Percentiles rank a stretch among this genome's conserved stretches.
These are phyloP conservation scores for Blastomussa wellsi DNA, from an alignment of 92 coral and sea anemone species.

Conservation along the genomic window DNA sequence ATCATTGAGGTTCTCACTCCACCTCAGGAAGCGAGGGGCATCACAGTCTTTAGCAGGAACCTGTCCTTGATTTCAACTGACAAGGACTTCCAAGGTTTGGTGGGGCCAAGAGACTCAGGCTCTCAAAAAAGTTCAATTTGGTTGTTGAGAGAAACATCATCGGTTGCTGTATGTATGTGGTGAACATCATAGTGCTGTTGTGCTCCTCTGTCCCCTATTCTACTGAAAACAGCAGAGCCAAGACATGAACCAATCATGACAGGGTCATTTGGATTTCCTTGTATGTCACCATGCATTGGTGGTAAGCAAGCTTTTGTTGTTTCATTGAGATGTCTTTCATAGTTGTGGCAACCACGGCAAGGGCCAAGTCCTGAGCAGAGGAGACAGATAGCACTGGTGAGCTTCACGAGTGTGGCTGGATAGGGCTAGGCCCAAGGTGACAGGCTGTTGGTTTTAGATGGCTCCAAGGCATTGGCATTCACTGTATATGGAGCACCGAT, in stretches of 20 bases:
- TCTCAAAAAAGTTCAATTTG: conserved; percentile 23
- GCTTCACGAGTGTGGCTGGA: too few relatives aligned
- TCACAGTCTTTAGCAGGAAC: conserved; percentile 38
- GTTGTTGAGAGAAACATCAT: conserved; percentile 9
- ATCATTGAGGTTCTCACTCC: conserved; percentile 18
- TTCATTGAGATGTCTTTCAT: background rate
- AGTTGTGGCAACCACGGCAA: background rate
- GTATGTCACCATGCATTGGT: background rate
- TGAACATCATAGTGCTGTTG: conserved; percentile 19
- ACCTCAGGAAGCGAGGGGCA: conserved; percentile 59
- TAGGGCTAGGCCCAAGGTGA: background rate
- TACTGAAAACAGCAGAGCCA: conserved; percentile 44
- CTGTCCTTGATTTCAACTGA: conserved; percentile 42
- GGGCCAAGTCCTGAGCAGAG: background rate
- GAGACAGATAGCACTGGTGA: background rate
- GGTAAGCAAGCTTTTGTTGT: conserved; percentile 36
- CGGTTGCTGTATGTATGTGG: conserved; percentile 13
- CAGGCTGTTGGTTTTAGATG: too few relatives aligned
- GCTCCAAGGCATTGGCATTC: too few relatives aligned
- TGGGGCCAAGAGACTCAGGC: conserved; percentile 20
- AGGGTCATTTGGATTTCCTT: conserved; percentile 29
- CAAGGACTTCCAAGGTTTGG: conserved; percentile 22
- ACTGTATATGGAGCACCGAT: too few relatives aligned
- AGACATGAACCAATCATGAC: conserved; percentile 47
- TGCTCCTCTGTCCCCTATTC: conserved; percentile 17